Conservation (phyloP, 2,797 vertebrate genomes). For the Trachops cirrhosus region DNA sequence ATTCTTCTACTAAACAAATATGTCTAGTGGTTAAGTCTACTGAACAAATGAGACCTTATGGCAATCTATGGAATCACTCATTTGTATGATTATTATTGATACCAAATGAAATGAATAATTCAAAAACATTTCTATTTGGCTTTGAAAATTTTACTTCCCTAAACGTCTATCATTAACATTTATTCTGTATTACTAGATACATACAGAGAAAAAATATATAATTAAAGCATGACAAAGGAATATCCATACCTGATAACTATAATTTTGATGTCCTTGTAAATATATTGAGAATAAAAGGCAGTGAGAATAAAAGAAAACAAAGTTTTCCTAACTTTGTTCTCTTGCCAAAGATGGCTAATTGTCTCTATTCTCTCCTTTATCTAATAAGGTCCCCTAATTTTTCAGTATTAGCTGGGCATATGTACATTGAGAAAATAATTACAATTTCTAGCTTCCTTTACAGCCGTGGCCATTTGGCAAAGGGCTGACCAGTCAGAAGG, state of each 20-base stretch:
- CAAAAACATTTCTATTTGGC: slow-evolving; percentile 27
- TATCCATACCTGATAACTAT: neutral
- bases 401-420: neutral
- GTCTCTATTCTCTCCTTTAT: neutral
- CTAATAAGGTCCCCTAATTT: neutral
- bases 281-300: neutral
- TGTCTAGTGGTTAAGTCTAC: neutral
- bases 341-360: slow-evolving; percentile 10
- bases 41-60: neutral
- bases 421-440: neutral
- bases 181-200: neutral
- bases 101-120: slow-evolving; percentile 34
- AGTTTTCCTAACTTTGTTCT: slow-evolving; percentile 19
- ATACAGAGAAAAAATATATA: neutral
- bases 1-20: neutral
- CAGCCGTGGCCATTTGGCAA: neutral
- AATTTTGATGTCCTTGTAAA: neutral
- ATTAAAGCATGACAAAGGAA: neutral
- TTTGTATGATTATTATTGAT: slow-evolving; percentile 19
- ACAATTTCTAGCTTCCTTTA: neutral
- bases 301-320: neutral
- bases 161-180: neutral
- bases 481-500: neutral
- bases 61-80: neutral
- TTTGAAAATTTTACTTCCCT: slow-evolving; percentile 33